phyloP scores from a whole-genome alignment of 2,888 invertebrate species.

The Anagyrus pseudococci region DNA sequence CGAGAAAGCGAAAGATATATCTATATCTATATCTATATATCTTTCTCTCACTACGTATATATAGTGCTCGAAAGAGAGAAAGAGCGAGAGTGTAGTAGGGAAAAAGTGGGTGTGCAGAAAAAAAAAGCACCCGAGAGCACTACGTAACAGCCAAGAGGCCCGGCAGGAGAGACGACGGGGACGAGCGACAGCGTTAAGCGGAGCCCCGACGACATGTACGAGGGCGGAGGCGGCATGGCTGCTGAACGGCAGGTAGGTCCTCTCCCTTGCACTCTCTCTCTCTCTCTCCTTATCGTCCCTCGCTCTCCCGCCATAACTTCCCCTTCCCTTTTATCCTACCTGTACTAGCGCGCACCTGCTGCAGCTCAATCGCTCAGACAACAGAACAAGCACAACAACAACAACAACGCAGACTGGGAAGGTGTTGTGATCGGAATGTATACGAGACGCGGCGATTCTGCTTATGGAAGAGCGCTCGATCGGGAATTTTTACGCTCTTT shows the following conservation, averaged over 20 bases:
- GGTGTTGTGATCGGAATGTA: too few relatives aligned
- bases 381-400: too few relatives aligned
- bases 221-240: conserved; percentile 55
- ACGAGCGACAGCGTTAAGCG: neutral
- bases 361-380: too few relatives aligned
- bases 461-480: too few relatives aligned
- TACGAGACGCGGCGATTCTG: neutral
- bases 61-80: conserved; percentile 2
- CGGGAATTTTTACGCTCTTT: too few relatives aligned
- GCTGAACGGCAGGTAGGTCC: conserved; percentile 57
- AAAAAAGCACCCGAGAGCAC: too few relatives aligned
- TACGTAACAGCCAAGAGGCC: too few relatives aligned
- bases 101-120: conserved; percentile 1
- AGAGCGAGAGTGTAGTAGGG: conserved; percentile 6
- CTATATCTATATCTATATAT: too few relatives aligned
- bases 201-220: conserved; percentile 54
- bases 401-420: too few relatives aligned
- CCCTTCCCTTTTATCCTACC: too few relatives aligned
- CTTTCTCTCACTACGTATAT: too few relatives aligned
- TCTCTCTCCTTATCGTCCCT: neutral
- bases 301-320: neutral
- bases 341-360: neutral
- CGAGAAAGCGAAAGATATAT: too few relatives aligned
- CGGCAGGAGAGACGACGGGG: conserved; percentile 42
- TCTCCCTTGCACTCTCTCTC: neutral